Percentiles rank a stretch among this genome's conserved stretches.
phyloP scores from a whole-genome alignment of 1,140 invertebrate genomes.

The Pseudomyrmex flavicornis region DNA sequence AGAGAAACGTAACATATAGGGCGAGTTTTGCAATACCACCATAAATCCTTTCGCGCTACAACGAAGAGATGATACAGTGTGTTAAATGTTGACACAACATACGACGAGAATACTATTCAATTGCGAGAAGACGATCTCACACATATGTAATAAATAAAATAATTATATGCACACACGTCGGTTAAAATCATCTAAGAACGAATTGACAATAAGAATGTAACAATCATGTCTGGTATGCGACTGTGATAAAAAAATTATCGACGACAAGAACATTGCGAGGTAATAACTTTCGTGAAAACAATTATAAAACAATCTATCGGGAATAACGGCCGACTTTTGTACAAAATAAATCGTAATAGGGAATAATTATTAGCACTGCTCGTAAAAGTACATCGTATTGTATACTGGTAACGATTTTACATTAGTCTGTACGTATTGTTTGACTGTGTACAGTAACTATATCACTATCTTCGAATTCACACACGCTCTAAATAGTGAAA shows the following conservation, averaged over 20 bases:
- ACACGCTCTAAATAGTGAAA: constrained; percentile 36
- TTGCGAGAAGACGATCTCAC: constrained; percentile 5
- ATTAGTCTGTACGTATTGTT: constrained; percentile 60
- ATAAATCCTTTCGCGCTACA: not conserved
- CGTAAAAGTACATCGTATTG: constrained; percentile 22
- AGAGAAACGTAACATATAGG: not conserved
- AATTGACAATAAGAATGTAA: constrained; percentile 11
- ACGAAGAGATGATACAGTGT: not conserved
- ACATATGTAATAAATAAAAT: constrained; percentile 46
- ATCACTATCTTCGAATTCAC: constrained; percentile 16
- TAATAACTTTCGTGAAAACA: constrained; percentile 53
- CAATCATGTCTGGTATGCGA: constrained; percentile 1
- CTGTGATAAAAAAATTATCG: constrained; percentile 3
- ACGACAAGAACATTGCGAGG: constrained; percentile 55
- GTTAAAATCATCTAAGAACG: constrained; percentile 33
- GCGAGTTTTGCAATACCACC: not conserved
- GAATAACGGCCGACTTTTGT: constrained; percentile 3
- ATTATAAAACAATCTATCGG: constrained; percentile 22
- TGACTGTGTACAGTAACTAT: constrained; percentile 44
- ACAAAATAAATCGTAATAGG: constrained; percentile 45
- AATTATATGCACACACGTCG: constrained; percentile 4
- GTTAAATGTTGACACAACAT: constrained; percentile 23
- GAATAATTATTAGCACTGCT: constrained; percentile 29
- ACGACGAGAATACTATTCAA: constrained; percentile 50
- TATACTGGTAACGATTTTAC: constrained; percentile 65